Percentiles rank a stretch among this genome's conserved stretches.
phyloP scores from a whole-genome alignment of 2,888 invertebrate genomes.

The Blastobasis lacticolella region DNA sequence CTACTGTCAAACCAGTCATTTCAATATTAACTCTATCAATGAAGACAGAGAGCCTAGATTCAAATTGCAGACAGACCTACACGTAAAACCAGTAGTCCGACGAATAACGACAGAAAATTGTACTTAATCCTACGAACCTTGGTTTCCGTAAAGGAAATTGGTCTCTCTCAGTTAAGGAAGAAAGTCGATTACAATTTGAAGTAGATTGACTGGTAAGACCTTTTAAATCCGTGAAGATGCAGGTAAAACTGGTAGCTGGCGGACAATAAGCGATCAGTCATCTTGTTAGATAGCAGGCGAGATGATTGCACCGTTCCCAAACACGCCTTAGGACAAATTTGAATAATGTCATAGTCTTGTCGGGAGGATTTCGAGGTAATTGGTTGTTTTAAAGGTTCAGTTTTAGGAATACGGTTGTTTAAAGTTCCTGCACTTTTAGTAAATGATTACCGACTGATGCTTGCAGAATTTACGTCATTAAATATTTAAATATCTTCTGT shows the following conservation, averaged over 20 bases:
- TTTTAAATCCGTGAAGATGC: slow-evolving; percentile 20
- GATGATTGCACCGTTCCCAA: slow-evolving; percentile 49
- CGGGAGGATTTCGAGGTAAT: background rate
- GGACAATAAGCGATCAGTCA: slow-evolving; percentile 69
- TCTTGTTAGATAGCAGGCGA: slow-evolving; percentile 53
- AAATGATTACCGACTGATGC: too few species aligned
- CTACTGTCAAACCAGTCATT: background rate
- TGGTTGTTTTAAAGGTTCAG: too few species aligned
- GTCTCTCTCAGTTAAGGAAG: background rate
- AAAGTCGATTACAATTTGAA: slow-evolving; percentile 24
- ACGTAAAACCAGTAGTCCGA: slow-evolving; percentile 24
- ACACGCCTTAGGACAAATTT: slow-evolving; percentile 48
- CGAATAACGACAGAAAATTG: background rate
- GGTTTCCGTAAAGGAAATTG: background rate
- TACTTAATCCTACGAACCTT: background rate
- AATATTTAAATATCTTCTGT: too few species aligned
- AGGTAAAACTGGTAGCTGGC: slow-evolving; percentile 63
- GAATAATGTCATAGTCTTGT: slow-evolving; percentile 30
- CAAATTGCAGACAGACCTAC: background rate
- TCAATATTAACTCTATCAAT: background rate
- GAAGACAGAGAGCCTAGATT: background rate
- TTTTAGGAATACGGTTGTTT: too few species aligned
- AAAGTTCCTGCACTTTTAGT: too few species aligned
- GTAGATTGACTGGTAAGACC: slow-evolving; percentile 16
- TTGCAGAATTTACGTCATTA: too few species aligned